These are phyloP conservation scores for Manis pentadactyla DNA, from an alignment of 2,797 vertebrate species.

Conservation along the genomic window DNA sequence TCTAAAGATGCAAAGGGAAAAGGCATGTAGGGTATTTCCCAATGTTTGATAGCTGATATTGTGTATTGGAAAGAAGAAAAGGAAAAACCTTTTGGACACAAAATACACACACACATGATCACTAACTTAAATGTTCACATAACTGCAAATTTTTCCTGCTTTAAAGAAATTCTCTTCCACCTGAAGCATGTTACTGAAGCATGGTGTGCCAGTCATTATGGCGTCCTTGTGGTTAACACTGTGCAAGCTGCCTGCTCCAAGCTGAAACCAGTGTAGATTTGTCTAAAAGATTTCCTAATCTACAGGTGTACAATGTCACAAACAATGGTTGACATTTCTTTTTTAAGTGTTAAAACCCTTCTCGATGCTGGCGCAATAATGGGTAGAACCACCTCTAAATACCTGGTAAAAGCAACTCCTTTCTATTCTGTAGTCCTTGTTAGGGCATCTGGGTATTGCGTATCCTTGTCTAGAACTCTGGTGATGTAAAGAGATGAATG, in stretches of 20 bases:
- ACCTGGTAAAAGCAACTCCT: background rate
- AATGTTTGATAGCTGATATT: constrained; percentile 40
- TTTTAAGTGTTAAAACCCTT: background rate
- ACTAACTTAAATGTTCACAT: background rate
- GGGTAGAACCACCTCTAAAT: background rate
- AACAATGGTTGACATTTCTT: background rate
- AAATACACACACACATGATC: too few relatives aligned
- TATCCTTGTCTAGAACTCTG: background rate
- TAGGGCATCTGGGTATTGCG: background rate
- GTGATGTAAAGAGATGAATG: background rate
- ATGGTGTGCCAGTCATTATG: background rate
- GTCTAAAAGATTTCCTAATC: background rate
- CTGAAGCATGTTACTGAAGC: background rate
- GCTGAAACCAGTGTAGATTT: background rate
- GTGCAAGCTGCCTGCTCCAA: background rate
- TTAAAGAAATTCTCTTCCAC: constrained; percentile 9
- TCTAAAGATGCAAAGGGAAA: constrained; percentile 65
- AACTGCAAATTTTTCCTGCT: background rate
- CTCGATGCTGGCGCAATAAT: background rate
- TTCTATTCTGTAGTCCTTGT: background rate
- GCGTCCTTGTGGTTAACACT: background rate
- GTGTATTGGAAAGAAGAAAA: constrained; percentile 25
- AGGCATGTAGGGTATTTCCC: constrained; percentile 37
- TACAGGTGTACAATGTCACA: background rate
- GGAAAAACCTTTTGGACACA: background rate